Evolutionary conservation across 2,888 invertebrate genomes (phyloP), one percentile per base, ranked within the genome.

Genomic region (Drosophila atripex): DNA sequence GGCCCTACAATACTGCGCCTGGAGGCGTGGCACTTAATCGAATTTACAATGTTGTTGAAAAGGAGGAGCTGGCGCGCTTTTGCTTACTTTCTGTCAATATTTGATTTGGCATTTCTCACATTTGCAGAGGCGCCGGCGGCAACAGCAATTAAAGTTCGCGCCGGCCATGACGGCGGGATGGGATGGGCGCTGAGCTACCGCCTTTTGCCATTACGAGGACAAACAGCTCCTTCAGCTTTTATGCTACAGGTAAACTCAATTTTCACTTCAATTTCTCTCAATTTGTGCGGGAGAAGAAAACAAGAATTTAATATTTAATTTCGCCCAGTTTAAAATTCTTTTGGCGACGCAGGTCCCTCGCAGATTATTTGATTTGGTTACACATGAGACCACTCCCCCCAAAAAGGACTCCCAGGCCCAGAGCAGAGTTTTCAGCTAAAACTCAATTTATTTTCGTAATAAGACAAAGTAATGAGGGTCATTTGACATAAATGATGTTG

Each of bases 391-490:
- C 21, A n/a, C 23, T 9, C 18, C 18, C 8, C 12, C 28, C 9
- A 28, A 28, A 41, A 39, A 45, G 49, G 38, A 52, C 23, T 16
- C 41, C 23, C 21, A 4, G 18, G 18, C 9, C 39, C 47, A 35
- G 11, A 23, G 11, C 38, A 53, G 39, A 68, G 56, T 73, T 86
- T 86, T 86, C 60, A 84, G 76, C 88, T 72, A 83, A 80, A 86
- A 88, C 84, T 85, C 87, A 85, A 85, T 85, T 85, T 85, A 88
- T 85, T 85, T 85, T 74, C 73, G 87, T 85, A 88, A 86, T 88
- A 85, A 80, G 84, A 63, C 72, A 78, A 78, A 86, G 68, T 85
- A 85, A 85, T 85, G 84, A 86, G 86, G 88, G 84, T 88, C 88
- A 85, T 85, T 85, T 86, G 87, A 87, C 82, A 84, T 86, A 86